Conservation (phyloP, 2,888 invertebrate species). For the Stegophylla sp. region DNA sequence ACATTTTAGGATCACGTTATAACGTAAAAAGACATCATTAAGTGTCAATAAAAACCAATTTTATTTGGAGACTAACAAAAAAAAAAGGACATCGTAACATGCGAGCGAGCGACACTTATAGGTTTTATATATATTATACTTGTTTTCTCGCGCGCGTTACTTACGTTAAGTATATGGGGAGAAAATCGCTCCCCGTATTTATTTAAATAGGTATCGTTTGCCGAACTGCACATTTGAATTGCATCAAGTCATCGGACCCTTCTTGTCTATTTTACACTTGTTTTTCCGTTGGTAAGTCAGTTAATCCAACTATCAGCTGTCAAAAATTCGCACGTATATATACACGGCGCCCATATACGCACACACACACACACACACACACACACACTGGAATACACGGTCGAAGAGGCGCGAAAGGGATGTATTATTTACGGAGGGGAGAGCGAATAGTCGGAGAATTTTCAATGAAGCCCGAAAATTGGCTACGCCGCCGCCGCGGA, state of each 20-base stretch:
- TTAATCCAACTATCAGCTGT: constrained; percentile 58
- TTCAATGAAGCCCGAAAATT: constrained; percentile 42
- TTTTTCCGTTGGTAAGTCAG: constrained; percentile 58
- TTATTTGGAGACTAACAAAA: no score
- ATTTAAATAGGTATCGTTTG: constrained; percentile 48
- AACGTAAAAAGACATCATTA: no score
- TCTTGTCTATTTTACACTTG: constrained; percentile 56
- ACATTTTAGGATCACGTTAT: no score
- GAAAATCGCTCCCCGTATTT: constrained; percentile 4
- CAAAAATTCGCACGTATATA: constrained; percentile 51
- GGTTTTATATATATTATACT: neutral
- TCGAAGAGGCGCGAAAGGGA: constrained; percentile 35
- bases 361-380: neutral
- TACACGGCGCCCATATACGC: neutral
- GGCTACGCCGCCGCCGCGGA: neutral
- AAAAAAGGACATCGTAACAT: no score
- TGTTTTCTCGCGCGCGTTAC: neutral
- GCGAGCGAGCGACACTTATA: no score
- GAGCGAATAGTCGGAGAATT: constrained; percentile 43
- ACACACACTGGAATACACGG: neutral
- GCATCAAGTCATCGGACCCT: constrained; percentile 46
- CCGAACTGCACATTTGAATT: constrained; percentile 43
- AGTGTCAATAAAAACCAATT: no score
- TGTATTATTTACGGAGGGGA: constrained; percentile 56
- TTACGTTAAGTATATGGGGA: neutral